Evolutionary conservation across 2,113 vertebrate species (phyloP).

Genomic region (Tretioscincus oriximinensis): DNA sequence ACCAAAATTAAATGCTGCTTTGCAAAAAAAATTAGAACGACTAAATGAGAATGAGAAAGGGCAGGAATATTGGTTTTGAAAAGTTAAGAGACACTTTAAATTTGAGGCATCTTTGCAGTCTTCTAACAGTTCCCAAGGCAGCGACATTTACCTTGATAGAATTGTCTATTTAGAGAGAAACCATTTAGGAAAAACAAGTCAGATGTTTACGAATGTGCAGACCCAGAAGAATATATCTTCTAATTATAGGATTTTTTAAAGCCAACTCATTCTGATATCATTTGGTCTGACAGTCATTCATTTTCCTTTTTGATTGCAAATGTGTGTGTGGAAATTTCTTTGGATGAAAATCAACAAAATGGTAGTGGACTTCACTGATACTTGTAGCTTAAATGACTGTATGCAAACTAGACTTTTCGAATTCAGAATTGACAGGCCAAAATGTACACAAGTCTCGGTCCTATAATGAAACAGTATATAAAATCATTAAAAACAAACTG

Average conservation of each 20-base stretch:
- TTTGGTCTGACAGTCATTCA: slow-evolving; percentile 29
- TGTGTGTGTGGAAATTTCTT: not conserved
- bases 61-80: slow-evolving; percentile 1
- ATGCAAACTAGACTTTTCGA: slow-evolving; percentile 48
- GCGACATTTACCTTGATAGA: slow-evolving; percentile 18
- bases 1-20: not conserved
- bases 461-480: slow-evolving; percentile 11
- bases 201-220: not conserved
- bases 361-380: not conserved
- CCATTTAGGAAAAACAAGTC: not conserved
- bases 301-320: slow-evolving; percentile 28
- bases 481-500: not conserved
- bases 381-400: slow-evolving; percentile 14
- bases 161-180: not conserved
- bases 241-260: slow-evolving; percentile 4
- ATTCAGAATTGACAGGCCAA: slow-evolving; percentile 25
- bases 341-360: slow-evolving; percentile 16
- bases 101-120: not conserved
- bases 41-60: not conserved
- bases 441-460: slow-evolving; percentile 26
- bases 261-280: slow-evolving; percentile 11
- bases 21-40: not conserved
- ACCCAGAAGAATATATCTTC: slow-evolving; percentile 15
- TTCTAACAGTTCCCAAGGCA: too few species aligned
- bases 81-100: not conserved